phyloP scores from a whole-genome alignment of 2,888 invertebrate species.

The Aphrophora alni region DNA sequence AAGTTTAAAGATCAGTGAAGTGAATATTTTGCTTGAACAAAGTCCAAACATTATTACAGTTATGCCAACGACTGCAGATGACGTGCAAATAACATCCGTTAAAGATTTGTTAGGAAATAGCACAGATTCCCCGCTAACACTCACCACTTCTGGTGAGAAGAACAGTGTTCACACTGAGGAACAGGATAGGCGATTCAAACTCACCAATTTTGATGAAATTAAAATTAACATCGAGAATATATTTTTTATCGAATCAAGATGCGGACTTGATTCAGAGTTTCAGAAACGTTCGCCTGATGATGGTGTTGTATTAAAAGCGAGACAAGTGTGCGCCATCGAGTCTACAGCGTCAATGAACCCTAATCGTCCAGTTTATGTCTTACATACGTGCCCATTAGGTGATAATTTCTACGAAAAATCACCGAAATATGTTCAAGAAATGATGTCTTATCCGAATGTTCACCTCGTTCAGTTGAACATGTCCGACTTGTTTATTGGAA shows the following conservation, averaged over 20 bases:
- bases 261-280: too few species aligned
- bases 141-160: not conserved
- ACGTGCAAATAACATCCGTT: conserved; percentile 5
- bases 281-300: not conserved
- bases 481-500: conserved; percentile 11
- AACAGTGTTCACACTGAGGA: not conserved
- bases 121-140: not conserved
- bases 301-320: conserved; percentile 25
- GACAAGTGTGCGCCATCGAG: conserved; percentile 36
- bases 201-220: conserved; percentile 10
- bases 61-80: not conserved
- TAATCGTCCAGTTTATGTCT: conserved; percentile 15
- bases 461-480: conserved; percentile 15
- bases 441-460: conserved; percentile 56
- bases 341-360: conserved; percentile 38
- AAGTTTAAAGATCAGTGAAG: too few species aligned
- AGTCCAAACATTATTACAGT: conserved; percentile 17
- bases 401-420: conserved; percentile 30
- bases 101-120: conserved; percentile 15
- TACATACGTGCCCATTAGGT: conserved; percentile 31
- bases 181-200: not conserved
- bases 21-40: not conserved
- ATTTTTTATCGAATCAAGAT: conserved; percentile 28
- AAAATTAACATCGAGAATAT: conserved; percentile 16
- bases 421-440: conserved; percentile 51